These are phyloP conservation scores for Seladonia tumulorum DNA, from an alignment of 2,888 invertebrate species.

Conservation along the genomic window DNA sequence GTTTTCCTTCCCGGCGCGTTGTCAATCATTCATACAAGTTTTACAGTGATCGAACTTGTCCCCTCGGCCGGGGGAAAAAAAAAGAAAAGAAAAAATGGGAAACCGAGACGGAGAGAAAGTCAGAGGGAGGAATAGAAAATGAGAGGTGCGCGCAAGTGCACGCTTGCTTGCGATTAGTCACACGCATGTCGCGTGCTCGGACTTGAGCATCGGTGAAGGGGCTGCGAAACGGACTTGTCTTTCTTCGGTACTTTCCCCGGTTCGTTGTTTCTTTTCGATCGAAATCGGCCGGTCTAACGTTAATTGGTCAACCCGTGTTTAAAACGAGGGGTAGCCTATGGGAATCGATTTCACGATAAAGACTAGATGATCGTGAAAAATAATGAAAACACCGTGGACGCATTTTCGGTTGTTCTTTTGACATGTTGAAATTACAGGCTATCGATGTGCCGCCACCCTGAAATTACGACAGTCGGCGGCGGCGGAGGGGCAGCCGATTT, in stretches of 20 bases:
- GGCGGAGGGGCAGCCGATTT: conserved; percentile 19
- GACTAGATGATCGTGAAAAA: not conserved
- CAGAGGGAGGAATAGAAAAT: conserved; percentile 12
- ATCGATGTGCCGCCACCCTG: not conserved
- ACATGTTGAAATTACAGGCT: conserved; percentile 6
- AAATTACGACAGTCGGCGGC: conserved; percentile 2
- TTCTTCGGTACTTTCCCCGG: not conserved
- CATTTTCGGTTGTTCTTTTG: not conserved
- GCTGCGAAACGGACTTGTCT: conserved; percentile 6
- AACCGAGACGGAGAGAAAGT: conserved; percentile 8
- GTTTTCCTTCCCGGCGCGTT: conserved; percentile 37
- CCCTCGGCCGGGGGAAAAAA: conserved; percentile 5
- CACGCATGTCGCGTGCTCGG: conserved; percentile 49
- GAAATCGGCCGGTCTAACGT: not conserved
- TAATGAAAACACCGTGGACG: not conserved
- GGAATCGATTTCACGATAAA: too few species aligned
- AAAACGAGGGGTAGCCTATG: too few species aligned
- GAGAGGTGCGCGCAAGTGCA: conserved; percentile 40
- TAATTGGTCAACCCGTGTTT: not conserved
- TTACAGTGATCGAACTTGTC: conserved; percentile 64
- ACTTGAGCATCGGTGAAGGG: conserved; percentile 20
- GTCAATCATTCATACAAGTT: conserved; percentile 73
- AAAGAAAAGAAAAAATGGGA: not conserved
- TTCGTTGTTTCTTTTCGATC: not conserved
- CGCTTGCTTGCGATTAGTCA: conserved; percentile 57